Evolutionary conservation across 1,140 invertebrate genomes (phyloP).

Genomic region (Macrocentrus cingulum): DNA sequence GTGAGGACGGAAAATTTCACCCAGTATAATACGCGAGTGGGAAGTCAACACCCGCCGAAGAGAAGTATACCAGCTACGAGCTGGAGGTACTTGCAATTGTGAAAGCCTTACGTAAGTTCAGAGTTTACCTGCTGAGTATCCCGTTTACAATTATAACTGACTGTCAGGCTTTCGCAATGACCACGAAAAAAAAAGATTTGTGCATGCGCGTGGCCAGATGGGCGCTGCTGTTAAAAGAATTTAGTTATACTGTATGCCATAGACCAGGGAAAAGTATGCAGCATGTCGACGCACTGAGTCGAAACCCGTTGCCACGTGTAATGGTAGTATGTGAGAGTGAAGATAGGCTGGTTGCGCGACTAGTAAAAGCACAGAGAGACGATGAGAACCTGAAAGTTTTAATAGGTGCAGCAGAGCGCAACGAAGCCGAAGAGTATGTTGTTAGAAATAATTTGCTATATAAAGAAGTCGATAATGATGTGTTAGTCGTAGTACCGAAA

Average conservation of each 20-base stretch:
- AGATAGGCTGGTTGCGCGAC: conserved; percentile 1
- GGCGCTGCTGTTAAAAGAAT: conserved; percentile 41
- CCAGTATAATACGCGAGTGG: conserved; percentile 28
- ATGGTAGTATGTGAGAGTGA: conserved; percentile 4
- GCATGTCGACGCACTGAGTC: conserved; percentile 43
- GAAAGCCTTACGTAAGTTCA: conserved; percentile 46
- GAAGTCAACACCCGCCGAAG: neutral
- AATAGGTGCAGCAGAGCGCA: neutral
- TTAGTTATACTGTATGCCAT: conserved; percentile 37
- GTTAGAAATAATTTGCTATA: conserved; percentile 36
- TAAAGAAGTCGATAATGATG: conserved; percentile 26
- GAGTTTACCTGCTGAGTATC: conserved; percentile 48
- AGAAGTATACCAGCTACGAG: conserved; percentile 37
- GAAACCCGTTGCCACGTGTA: conserved; percentile 29
- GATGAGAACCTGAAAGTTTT: conserved; percentile 14
- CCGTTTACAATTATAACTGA: conserved; percentile 46
- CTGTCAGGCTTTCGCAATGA: conserved; percentile 43
- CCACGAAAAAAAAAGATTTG: conserved; percentile 41
- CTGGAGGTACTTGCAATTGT: conserved; percentile 49
- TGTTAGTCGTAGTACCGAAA: conserved; percentile 38
- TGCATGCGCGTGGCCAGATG: conserved; percentile 25
- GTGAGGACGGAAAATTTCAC: conserved; percentile 23
- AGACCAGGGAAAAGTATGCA: conserved; percentile 32
- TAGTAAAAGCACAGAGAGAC: conserved; percentile 15
- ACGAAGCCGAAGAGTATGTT: conserved; percentile 34